phyloP scores from a whole-genome alignment of 2,797 vertebrate genomes.

The Malacoctenus gilli region DNA sequence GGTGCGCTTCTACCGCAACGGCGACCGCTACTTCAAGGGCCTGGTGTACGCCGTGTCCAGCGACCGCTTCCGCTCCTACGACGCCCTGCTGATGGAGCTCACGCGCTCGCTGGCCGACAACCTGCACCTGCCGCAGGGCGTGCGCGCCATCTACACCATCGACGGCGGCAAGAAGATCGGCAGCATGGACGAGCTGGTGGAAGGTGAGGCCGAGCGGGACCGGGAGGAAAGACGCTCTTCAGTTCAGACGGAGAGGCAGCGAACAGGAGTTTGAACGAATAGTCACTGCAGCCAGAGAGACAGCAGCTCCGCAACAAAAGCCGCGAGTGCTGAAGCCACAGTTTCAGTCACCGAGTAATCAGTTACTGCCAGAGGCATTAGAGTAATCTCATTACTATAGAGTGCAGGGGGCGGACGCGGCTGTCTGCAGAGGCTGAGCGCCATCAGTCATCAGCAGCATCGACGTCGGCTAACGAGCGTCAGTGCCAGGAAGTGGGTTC shows the following conservation, averaged over 20 bases:
- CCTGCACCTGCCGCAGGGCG: constrained; percentile 93
- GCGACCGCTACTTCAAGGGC: constrained; percentile 96
- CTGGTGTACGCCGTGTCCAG: constrained; percentile 92
- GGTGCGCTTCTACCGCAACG: constrained; percentile 97
- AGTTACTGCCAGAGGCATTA: no score
- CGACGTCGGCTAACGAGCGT: constrained; percentile 52
- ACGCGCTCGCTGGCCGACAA: constrained; percentile 92
- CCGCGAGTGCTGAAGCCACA: no score
- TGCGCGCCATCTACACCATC: constrained; percentile 91
- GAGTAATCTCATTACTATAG: no score
- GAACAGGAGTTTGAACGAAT: no score
- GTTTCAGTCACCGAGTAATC: no score
- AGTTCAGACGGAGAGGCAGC: no score
- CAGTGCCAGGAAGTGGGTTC: constrained; percentile 48
- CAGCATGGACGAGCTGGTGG: constrained; percentile 91
- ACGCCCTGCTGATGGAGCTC: constrained; percentile 91
- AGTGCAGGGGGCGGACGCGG: no score
- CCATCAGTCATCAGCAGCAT: constrained; percentile 51
- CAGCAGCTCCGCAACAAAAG: no score
- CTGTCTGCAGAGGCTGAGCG: constrained; percentile 47
- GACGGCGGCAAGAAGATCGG: constrained; percentile 90
- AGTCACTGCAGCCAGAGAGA: no score
- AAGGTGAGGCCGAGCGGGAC: no score
- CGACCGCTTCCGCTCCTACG: constrained; percentile 93
- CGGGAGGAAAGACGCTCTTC: no score